Percentiles rank a stretch among this genome's conserved stretches.
Evolutionary conservation across 64 coral and sea anemone species (phyloP).

Genomic region (Actinia tenebrosa): DNA sequence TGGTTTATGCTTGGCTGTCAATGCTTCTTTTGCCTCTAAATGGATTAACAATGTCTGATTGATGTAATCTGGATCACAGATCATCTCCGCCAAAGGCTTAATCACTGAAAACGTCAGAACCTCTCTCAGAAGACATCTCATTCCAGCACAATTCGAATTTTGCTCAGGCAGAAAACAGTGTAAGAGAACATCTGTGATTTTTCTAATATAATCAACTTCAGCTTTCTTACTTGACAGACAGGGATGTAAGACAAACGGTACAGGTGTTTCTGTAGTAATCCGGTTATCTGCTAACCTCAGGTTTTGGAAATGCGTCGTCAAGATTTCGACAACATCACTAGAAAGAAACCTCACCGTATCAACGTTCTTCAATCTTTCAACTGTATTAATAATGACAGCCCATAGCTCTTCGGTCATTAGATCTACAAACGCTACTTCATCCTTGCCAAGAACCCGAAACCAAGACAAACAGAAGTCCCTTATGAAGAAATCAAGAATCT

Average conservation of each 20-base stretch:
- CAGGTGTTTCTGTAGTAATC: slow-evolving; percentile 57
- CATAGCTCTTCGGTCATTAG: slow-evolving; percentile 88
- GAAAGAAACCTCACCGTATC: slow-evolving; percentile 95
- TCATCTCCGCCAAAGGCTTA: slow-evolving; percentile 84
- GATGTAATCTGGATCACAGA: slow-evolving; percentile 99
- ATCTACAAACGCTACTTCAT: slow-evolving; percentile 87
- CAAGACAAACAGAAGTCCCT: slow-evolving; percentile 98
- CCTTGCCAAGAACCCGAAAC: slow-evolving; percentile 86
- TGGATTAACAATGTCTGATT: slow-evolving; percentile 86
- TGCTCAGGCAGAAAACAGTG: slow-evolving; percentile 66
- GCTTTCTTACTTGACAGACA: slow-evolving; percentile 60
- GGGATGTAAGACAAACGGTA: slow-evolving; percentile 80
- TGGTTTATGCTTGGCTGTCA: slow-evolving; percentile 87
- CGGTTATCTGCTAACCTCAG: slow-evolving; percentile 82
- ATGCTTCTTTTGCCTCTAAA: slow-evolving; percentile 84
- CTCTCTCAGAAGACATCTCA: slow-evolving; percentile 76
- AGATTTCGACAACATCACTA: slow-evolving; percentile 86
- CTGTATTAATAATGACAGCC: slow-evolving; percentile 53
- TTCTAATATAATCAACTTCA: slow-evolving; percentile 85
- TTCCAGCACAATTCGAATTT: slow-evolving; percentile 66
- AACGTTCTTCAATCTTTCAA: slow-evolving; percentile 61
- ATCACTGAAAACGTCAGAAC: slow-evolving; percentile 94
- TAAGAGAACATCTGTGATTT: slow-evolving; percentile 70
- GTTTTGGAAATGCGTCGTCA: slow-evolving; percentile 90
- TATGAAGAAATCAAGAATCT: slow-evolving; percentile 92